Base-by-base conservation (phyloP, 2,888 invertebrate genomes). In the Subacronicta megacephala region DNA sequence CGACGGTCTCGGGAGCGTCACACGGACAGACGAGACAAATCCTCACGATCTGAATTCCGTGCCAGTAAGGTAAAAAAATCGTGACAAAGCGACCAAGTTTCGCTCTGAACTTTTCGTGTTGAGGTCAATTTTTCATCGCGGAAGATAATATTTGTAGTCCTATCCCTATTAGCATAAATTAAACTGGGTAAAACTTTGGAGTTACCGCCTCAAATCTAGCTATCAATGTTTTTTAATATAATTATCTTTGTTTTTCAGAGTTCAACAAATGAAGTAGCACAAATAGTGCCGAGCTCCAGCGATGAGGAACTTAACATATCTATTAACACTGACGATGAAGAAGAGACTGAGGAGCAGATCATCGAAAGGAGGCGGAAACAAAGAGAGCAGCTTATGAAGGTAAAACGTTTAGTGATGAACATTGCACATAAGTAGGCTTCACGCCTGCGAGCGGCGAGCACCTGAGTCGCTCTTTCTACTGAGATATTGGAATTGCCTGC, bases 291-390 rank as follows among this genome's bases (percentile, higher is more conserved):
- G 1, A 96, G 96, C 75, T 96, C 96, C 3, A 96, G 96, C 65
- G 97, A 96, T 65, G 96, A 96, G 64, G 97, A 97, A 62, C 93
- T 96, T 3, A 96, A 97, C 80, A 95, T 97, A 55, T 96, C 97
- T 75, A 96, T 98, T 51, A 96, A 97, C 78, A 95, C 97, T 15
- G 95, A 96, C 41, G 96, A 97, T 60, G 98, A 98, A 61, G 98
- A 98, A 68, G 98, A 98, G 86, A 98, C 98, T 77, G 99, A 99
- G 82, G 98, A 99, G 85, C 96, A 96, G 75, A 98, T 99, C 74
- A 99, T 99, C 84, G 98, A 98, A 85, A 95, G 96, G 81, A 95
- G 98, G 71, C 95, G 99, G 62, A 97, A 97, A 81, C 97, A 98
- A 81, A 95, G 99, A 36, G 98, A 99, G 87, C 98, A 97, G 83